A percentile compares a stretch with the other conserved stretches of the same genome.
Evolutionary conservation across 1,140 invertebrate genomes (phyloP).

Genomic region (Cardiocondyla obscurior): DNA sequence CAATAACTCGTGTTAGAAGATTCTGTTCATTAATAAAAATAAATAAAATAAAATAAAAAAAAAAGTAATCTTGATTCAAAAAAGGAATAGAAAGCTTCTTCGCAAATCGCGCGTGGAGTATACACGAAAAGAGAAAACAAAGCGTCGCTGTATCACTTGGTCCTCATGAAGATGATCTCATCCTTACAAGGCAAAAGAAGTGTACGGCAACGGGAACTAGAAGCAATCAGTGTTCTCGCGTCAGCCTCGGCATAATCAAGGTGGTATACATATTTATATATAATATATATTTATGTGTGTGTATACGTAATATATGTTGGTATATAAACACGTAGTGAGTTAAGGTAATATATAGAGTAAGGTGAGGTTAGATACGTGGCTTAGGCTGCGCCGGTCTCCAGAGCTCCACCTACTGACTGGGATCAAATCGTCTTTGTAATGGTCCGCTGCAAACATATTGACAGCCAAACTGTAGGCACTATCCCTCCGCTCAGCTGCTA

Average conservation of each 20-base stretch:
- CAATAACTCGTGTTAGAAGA: background rate
- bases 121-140: too few relatives aligned
- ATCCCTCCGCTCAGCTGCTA: slow-evolving; percentile 77
- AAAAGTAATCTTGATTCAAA: background rate
- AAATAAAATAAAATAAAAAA: too few relatives aligned
- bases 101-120: too few relatives aligned
- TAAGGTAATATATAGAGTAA: slow-evolving; percentile 84
- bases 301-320: slow-evolving; percentile 81
- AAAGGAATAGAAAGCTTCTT: background rate
- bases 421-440: slow-evolving; percentile 84
- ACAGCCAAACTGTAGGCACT: slow-evolving; percentile 83
- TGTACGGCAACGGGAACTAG: background rate
- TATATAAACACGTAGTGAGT: slow-evolving; percentile 84
- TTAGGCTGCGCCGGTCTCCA: slow-evolving; percentile 83
- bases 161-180: background rate
- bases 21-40: background rate
- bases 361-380: slow-evolving; percentile 85
- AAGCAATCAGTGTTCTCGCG: slow-evolving; percentile 10
- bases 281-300: slow-evolving; percentile 74
- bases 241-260: slow-evolving; percentile 47
- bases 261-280: slow-evolving; percentile 68
- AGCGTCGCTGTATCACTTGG: background rate
- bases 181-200: background rate
- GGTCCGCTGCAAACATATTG: slow-evolving; percentile 84
- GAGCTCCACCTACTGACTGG: slow-evolving; percentile 84